A percentile compares a stretch with the other conserved stretches of the same genome.
phyloP scores from a whole-genome alignment of 2,888 invertebrate species.

The Synanthedon vespiformis region DNA sequence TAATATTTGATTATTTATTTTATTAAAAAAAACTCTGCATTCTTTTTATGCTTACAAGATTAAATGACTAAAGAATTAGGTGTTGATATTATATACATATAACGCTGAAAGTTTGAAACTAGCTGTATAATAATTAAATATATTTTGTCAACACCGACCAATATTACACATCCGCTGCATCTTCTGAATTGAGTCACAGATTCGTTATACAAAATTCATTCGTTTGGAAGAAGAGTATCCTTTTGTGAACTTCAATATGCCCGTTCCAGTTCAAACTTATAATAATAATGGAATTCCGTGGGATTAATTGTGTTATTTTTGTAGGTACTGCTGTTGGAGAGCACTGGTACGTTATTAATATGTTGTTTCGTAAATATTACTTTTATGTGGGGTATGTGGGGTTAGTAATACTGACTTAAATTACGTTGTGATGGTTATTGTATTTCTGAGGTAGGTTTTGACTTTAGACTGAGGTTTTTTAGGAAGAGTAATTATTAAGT shows the following conservation, averaged over 20 bases:
- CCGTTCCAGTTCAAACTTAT: slow-evolving; percentile 37
- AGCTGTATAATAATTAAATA: too few relatives aligned
- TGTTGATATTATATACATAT: too few relatives aligned
- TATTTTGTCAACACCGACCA: neutral
- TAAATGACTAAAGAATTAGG: too few relatives aligned
- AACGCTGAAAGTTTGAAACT: too few relatives aligned
- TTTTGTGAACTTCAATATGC: slow-evolving; percentile 40
- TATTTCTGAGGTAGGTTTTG: too few relatives aligned
- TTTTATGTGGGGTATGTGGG: slow-evolving; percentile 10
- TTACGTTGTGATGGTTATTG: neutral
- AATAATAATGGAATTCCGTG: slow-evolving; percentile 44
- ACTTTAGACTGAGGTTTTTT: too few relatives aligned
- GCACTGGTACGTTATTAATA: slow-evolving; percentile 35
- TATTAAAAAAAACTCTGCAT: too few relatives aligned
- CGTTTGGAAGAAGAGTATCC: slow-evolving; percentile 39
- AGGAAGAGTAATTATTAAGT: too few relatives aligned
- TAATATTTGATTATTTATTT: too few relatives aligned
- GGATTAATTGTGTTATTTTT: slow-evolving; percentile 59
- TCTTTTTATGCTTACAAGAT: too few relatives aligned
- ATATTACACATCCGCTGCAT: slow-evolving; percentile 6
- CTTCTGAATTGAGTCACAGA: slow-evolving; percentile 15
- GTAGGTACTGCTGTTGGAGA: slow-evolving; percentile 29
- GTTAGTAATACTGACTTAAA: slow-evolving; percentile 12
- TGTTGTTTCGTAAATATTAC: slow-evolving; percentile 38
- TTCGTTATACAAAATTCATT: slow-evolving; percentile 32